Evolutionary conservation across 2,888 invertebrate species (phyloP).

Genomic region (Norana najaformis): DNA sequence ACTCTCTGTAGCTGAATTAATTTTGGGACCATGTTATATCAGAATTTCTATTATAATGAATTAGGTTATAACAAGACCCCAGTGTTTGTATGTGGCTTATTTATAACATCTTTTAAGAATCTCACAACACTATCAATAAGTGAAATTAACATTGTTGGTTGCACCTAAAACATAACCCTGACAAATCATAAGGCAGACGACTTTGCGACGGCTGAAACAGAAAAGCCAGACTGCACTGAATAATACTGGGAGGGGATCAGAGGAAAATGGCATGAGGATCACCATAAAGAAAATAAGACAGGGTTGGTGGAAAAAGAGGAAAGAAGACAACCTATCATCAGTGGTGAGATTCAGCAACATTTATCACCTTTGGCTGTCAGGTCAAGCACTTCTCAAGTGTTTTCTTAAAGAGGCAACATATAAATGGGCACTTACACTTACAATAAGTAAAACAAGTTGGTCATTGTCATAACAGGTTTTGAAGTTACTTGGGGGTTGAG

Average conservation of each 20-base stretch:
- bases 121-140: background rate
- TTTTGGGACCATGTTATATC: background rate
- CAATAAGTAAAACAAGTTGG: background rate
- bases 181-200: background rate
- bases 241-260: background rate
- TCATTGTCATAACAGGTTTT: background rate
- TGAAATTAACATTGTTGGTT: background rate
- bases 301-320: too few species aligned
- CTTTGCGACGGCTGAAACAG: background rate
- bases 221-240: background rate
- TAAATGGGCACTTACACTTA: background rate
- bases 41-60: background rate
- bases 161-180: background rate
- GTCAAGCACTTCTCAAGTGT: background rate
- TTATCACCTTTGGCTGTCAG: too few species aligned
- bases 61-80: background rate
- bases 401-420: background rate
- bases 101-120: background rate
- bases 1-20: background rate
- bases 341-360: too few species aligned
- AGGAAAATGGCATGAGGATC: background rate
- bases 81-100: background rate
- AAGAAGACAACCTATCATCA: too few species aligned
- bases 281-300: background rate
- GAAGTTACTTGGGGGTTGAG: background rate